phyloP scores from a whole-genome alignment of 2,888 invertebrate species.

The Troides aeacus region DNA sequence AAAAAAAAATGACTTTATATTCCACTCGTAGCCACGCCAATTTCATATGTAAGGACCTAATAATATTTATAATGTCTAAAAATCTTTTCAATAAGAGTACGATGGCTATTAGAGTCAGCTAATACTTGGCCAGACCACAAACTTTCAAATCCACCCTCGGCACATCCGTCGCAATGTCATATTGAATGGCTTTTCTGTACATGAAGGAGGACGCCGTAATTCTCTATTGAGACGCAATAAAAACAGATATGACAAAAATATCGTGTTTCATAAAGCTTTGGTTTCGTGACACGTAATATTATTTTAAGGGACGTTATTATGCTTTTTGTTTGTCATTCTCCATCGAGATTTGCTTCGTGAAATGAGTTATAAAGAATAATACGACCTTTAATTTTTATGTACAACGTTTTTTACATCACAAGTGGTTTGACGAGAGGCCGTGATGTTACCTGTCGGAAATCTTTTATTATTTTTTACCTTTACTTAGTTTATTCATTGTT shows the following conservation, averaged over 20 bases:
- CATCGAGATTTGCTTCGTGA: slow-evolving; percentile 52
- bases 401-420: slow-evolving; percentile 21
- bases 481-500: slow-evolving; percentile 17
- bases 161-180: slow-evolving; percentile 48
- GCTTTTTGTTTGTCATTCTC: slow-evolving; percentile 66
- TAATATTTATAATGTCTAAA: neutral
- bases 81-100: slow-evolving; percentile 3
- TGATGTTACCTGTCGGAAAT: slow-evolving; percentile 24
- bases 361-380: slow-evolving; percentile 35
- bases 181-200: slow-evolving; percentile 60
- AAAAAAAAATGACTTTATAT: too few relatives aligned
- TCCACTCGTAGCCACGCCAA: too few relatives aligned
- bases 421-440: slow-evolving; percentile 21
- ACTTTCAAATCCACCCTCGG: slow-evolving; percentile 47
- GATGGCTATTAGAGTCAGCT: slow-evolving; percentile 28
- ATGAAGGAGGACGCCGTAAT: slow-evolving; percentile 49
- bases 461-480: slow-evolving; percentile 22
- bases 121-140: slow-evolving; percentile 35
- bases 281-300: slow-evolving; percentile 77
- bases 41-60: neutral
- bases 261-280: slow-evolving; percentile 79
- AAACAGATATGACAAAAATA: slow-evolving; percentile 80
- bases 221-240: slow-evolving; percentile 73
- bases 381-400: slow-evolving; percentile 30
- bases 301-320: slow-evolving; percentile 74